phyloP scores from a whole-genome alignment of 2,113 vertebrate genomes.

The Nymphicus hollandicus region DNA sequence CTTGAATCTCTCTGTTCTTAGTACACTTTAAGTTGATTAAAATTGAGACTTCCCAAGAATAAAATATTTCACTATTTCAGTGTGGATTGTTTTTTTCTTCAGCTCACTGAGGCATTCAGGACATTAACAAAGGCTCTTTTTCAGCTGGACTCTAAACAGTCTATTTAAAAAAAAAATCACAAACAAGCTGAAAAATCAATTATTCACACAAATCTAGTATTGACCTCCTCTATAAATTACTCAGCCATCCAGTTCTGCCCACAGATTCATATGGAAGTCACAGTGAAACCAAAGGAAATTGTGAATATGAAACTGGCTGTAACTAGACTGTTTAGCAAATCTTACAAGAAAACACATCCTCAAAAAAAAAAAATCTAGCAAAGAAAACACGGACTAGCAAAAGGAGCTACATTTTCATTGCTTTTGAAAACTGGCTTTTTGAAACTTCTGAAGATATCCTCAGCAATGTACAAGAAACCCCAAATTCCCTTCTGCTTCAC shows the following conservation, averaged over 20 bases:
- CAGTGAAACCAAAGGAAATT: constrained; percentile 38
- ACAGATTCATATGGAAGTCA: constrained; percentile 38
- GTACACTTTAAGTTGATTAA: constrained; percentile 33
- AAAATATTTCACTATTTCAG: constrained; percentile 43
- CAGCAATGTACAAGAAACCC: neutral
- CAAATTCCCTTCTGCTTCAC: neutral
- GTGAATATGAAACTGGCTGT: neutral
- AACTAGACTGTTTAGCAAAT: neutral
- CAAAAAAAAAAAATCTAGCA: neutral
- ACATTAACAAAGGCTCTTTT: constrained; percentile 55
- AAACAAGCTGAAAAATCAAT: constrained; percentile 69
- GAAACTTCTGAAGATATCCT: neutral
- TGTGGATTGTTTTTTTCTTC: neutral
- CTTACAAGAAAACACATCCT: neutral
- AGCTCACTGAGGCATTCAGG: constrained; percentile 18
- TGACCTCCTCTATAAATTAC: constrained; percentile 55
- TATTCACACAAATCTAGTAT: constrained; percentile 65
- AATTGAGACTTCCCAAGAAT: constrained; percentile 40
- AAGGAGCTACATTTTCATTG: neutral
- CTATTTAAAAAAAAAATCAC: constrained; percentile 36
- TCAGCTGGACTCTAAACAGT: constrained; percentile 30
- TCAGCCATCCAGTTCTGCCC: neutral
- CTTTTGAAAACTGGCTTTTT: neutral
- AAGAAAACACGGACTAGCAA: neutral
- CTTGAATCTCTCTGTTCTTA: neutral